phyloP scores from a whole-genome alignment of 2,797 vertebrate species.

The Manis javanica region DNA sequence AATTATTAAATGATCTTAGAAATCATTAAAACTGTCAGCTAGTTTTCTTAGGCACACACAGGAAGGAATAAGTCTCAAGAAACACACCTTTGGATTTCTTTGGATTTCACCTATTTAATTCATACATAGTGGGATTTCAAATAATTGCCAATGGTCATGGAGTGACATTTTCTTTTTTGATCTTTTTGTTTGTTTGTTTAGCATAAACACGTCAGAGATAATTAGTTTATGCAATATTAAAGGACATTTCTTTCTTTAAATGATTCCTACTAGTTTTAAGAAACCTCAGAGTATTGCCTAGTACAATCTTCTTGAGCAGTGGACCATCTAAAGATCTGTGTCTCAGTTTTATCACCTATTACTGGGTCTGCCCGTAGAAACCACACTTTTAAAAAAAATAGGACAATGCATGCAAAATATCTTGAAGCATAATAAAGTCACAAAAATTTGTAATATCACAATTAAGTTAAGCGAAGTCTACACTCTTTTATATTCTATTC shows the following conservation, averaged over 20 bases:
- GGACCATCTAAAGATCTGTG: neutral
- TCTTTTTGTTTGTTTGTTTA: conserved; percentile 20
- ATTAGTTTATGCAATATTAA: conserved; percentile 44
- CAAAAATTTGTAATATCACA: neutral
- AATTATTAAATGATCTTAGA: conserved; percentile 58
- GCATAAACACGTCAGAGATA: conserved; percentile 18
- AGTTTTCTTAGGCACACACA: conserved; percentile 38
- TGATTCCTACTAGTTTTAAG: neutral
- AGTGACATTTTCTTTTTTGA: conserved; percentile 14
- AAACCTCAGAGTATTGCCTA: conserved; percentile 16
- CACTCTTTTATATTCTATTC: neutral
- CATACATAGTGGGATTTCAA: conserved; percentile 50
- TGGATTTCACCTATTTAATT: too few species aligned
- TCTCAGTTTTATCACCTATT: conserved; percentile 37
- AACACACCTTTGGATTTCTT: conserved; percentile 9
- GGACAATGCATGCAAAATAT: neutral
- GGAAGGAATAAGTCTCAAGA: neutral
- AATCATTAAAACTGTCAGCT: conserved; percentile 53
- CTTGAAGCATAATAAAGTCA: conserved; percentile 13
- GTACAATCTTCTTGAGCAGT: neutral
- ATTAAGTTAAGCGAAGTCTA: neutral
- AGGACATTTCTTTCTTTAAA: neutral
- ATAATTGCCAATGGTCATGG: neutral
- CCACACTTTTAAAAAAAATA: neutral
- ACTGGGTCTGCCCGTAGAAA: conserved; percentile 29